Base-by-base conservation (phyloP, 2,113 vertebrate species). In the Synodontis membranacea region DNA sequence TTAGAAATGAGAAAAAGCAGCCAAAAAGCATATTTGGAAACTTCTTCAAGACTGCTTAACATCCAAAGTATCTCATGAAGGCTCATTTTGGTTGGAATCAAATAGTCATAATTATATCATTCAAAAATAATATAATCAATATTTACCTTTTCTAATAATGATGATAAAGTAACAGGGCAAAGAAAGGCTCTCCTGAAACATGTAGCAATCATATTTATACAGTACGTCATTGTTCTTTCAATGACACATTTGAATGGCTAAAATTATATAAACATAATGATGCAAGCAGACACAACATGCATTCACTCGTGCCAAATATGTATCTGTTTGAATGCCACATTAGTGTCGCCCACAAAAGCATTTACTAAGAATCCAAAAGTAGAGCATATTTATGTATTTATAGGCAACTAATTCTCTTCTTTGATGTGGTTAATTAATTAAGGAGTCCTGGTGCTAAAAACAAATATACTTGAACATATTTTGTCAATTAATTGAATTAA, bases 291-390 rank as follows among this genome's bases (percentile, higher is more conserved):
- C 28, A 21, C 42, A 60, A 28, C 52, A 46, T 75, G 31, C 44
- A 78, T 25, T 60, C 15, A 62, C 48, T 62, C 83, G 72, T 85
- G 72, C 72, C 72, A 85, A 78, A 76, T 64, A 85, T 85, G 42
- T 75, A 44, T 75, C 34, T 37, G 37, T 15, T 52, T 52, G 15
- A 7, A 39, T 76, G 70, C 54, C 37, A 75, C 58, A 44, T 46
- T 11, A 46, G 12, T 76, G n/a, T 75, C 28, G 8, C 31, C 80
- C 5, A 23, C 42, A 81, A n/a, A 21, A n/a, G 10, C 21, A 50
- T 10, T 44, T 39, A 11, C 37, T 70, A 70, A 70, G 23, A 4
- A 28, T 50, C 31, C 17, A 31, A 76, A 76, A 17, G 44, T 50
- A 50, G 17, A 31, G 14, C n/a, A 9, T 50, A 78, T 78, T 78